Conservation (phyloP, 2,888 invertebrate species). For the Ethmia dodecea region DNA sequence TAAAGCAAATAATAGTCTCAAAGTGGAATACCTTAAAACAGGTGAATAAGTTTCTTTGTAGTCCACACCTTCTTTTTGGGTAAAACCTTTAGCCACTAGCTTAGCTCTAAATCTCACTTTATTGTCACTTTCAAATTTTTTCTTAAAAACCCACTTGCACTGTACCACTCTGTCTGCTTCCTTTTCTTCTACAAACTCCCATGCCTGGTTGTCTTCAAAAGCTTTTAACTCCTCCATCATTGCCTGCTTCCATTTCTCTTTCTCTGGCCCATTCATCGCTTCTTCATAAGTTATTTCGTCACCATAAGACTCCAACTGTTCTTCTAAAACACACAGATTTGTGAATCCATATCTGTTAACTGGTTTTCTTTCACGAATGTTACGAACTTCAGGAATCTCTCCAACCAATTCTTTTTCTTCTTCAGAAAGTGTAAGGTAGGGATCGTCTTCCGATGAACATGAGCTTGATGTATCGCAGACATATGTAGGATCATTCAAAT, state of each 20-base stretch:
- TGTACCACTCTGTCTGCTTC: constrained; percentile 1
- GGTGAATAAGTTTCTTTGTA: constrained; percentile 17
- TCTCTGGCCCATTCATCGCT: constrained; percentile 9
- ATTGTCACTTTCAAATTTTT: neutral
- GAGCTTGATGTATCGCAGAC: no score
- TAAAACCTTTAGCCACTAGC: constrained; percentile 10
- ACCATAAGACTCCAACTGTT: no score
- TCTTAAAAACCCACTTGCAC: constrained; percentile 2
- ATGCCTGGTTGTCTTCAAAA: constrained; percentile 11
- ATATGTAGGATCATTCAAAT: no score
- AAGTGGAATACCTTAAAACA: constrained; percentile 15
- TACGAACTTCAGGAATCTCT: no score
- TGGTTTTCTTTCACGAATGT: no score
- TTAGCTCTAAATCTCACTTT: neutral
- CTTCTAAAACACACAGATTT: no score
- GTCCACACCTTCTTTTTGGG: constrained; percentile 14
- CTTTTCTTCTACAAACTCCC: constrained; percentile 7
- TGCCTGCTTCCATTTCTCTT: constrained; percentile 8
- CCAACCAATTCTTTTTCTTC: no score
- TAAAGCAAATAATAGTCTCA: constrained; percentile 16
- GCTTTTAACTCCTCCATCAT: constrained; percentile 11
- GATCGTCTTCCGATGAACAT: no score
- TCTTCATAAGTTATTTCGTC: neutral
- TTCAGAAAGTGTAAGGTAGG: no score
- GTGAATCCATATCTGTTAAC: no score